Evolutionary conservation across 1,140 invertebrate species (phyloP), one percentile per base, ranked within the genome.

Genomic region (Diorhabda elongata): DNA sequence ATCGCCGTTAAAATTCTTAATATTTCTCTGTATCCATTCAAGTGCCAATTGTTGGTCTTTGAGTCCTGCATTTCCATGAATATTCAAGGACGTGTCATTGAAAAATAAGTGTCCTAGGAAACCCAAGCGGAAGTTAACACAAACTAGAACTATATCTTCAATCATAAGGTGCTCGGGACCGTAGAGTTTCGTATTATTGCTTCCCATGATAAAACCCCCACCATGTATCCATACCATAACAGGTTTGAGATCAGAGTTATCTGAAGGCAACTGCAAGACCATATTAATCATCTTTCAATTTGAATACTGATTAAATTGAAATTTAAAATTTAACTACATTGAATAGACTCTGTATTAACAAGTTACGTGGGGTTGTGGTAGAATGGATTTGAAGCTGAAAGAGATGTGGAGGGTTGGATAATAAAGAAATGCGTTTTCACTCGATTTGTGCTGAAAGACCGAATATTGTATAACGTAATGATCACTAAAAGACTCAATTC

Each of bases 161-260:
- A 87, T 84, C n/a, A 91, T 73, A 3, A 91, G 74, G 76, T 85
- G 90, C 76, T 92, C 84, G 70, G 89, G 84, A 26, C 87, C 84
- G 68, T 83, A 85, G 0, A 85, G 44, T 41, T 80, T 77, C n/a
- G 82, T 78, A 47, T 86, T 80, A n/a, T 85, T 85, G 7, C 85
- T 84, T n/a, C 88, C 89, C 2, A 73, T 70, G 41, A 83, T 79
- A 73, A 85, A 90, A 0, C 80, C 85, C 64, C 90, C 90, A 5
- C 87, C 87, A 69, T 90, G 87, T 8, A 91, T 83, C 75, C 82
- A 90, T 2, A 91, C 83, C 84, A 91, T 86, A 0, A 90, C 87
- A 2, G 88, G 83, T 69, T 69, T 70, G 7, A 70, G 59, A 6
- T 43, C 5, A 3, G 42, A n/a, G 7, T 43, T 11, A 43, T 62